phyloP scores from a whole-genome alignment of 2,888 invertebrate genomes.

The Entomobrya multifasciata region DNA sequence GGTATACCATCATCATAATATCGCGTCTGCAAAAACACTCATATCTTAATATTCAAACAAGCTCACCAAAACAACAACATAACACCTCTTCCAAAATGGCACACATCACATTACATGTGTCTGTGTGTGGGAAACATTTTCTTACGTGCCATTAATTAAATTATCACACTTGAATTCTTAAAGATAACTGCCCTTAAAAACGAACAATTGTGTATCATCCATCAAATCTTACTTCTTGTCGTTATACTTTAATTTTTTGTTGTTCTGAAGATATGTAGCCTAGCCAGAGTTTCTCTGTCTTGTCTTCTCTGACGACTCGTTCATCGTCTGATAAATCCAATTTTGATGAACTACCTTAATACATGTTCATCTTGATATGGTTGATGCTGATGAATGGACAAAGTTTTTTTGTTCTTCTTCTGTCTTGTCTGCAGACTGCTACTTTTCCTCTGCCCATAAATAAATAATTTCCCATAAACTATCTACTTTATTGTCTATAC shows the following conservation, averaged over 20 bases:
- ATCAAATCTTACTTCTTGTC: background rate
- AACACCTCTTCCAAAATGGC: no score
- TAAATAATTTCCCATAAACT: conserved; percentile 48
- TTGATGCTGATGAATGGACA: conserved; percentile 30
- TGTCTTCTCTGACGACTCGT: background rate
- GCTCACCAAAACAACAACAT: background rate
- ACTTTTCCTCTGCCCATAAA: conserved; percentile 25
- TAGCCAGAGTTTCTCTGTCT: background rate
- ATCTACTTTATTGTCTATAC: conserved; percentile 23
- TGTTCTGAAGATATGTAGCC: background rate
- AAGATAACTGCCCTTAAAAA: background rate
- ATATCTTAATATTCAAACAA: conserved; percentile 12
- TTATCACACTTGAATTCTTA: conserved; percentile 60
- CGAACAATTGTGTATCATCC: background rate
- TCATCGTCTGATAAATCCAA: conserved; percentile 32
- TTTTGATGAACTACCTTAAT: conserved; percentile 45
- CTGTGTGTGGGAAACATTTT: conserved; percentile 66
- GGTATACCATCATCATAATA: background rate
- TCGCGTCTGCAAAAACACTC: background rate
- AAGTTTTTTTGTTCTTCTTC: conserved; percentile 23
- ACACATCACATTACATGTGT: no score
- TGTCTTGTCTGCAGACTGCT: conserved; percentile 17
- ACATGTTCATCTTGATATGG: background rate
- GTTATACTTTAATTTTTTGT: background rate
- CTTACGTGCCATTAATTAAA: conserved; percentile 64